Evolutionary conservation across 2,113 vertebrate genomes (phyloP), one percentile per base, ranked within the genome.

Genomic region (Eptatretus burgeri): DNA sequence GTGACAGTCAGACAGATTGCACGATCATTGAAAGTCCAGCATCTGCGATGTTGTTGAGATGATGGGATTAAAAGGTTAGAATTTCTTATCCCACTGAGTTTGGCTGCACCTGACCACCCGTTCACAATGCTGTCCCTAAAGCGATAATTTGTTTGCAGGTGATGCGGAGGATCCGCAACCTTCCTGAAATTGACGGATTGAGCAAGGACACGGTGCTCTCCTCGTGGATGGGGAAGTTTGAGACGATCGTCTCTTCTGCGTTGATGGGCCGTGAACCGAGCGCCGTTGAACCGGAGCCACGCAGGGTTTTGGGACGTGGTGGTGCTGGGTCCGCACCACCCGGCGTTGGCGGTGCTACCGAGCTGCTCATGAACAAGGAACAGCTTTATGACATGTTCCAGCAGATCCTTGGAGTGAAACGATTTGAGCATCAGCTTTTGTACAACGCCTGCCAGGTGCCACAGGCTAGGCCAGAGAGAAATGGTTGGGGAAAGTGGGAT

Each of bases 341-440:
- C 14, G 18, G 14, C 14, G 52, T 17, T 17, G 18, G 52, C 52
- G 18, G 52, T 17, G 82, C 84, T 14, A 89, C 89, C 0, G 91
- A 95, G 74, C 82, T 98, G 51, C 93, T 98, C 74, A 79, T 95
- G 69, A 93, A 87, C 71, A 98, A 95, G 72, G 91, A 95, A 67
- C 89, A 95, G 69, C 82, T 98, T 64, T 98, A 89, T 66, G 79
- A 95, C 74, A 95, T 98, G 87, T 98, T 98, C 71, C 89, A 94
- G 69, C 86, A 86, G 74, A 88, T 94, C 68, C 77, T 95, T 51
- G 78, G 84, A 13, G 76, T 98, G 70, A 82, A 83, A 68, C 95
- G 94, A 69, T 76, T 94, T 67, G 86, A 95, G 64, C 89, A 98
- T 66, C 89, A 98, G 69, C 77, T 98, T 66, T 81, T 98, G 64